These are phyloP conservation scores for Rhinichthys osculus DNA, from an alignment of 2,797 vertebrate genomes.

Conservation along the genomic window DNA sequence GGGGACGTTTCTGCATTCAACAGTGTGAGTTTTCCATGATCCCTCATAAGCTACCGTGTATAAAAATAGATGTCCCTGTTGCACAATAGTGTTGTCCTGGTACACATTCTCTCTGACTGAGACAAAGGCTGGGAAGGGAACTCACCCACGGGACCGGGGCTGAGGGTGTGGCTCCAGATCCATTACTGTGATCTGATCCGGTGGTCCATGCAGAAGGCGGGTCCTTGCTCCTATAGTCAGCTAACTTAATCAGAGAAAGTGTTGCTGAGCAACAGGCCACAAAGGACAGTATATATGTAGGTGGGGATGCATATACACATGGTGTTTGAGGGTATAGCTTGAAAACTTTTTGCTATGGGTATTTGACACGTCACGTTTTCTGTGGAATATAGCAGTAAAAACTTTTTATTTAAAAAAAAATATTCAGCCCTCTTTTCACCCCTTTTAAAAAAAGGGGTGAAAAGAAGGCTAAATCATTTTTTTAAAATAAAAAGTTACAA, in stretches of 20 bases:
- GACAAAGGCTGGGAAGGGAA: slow-evolving; percentile 45
- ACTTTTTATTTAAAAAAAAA: no score
- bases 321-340: slow-evolving; percentile 50
- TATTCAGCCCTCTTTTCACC: no score
- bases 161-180: slow-evolving; percentile 69
- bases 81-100: slow-evolving; percentile 38
- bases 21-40: slow-evolving; percentile 45
- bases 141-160: slow-evolving; percentile 56
- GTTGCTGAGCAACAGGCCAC: slow-evolving; percentile 84
- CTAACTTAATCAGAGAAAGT: slow-evolving; percentile 83
- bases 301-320: slow-evolving; percentile 35
- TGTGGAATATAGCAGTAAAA: neutral
- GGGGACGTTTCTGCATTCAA: slow-evolving; percentile 14
- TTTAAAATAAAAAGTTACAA: neutral
- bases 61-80: slow-evolving; percentile 45
- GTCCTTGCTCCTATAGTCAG: slow-evolving; percentile 62
- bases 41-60: neutral
- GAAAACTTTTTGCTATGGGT: neutral
- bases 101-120: slow-evolving; percentile 47
- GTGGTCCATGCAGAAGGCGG: slow-evolving; percentile 57
- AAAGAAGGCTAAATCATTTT: neutral
- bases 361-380: neutral
- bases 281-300: slow-evolving; percentile 70
- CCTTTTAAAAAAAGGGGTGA: neutral
- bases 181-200: slow-evolving; percentile 65